Percentiles rank a stretch among this genome's conserved stretches.
phyloP scores from a whole-genome alignment of 2,113 vertebrate species.

The Acanthisitta chloris region DNA sequence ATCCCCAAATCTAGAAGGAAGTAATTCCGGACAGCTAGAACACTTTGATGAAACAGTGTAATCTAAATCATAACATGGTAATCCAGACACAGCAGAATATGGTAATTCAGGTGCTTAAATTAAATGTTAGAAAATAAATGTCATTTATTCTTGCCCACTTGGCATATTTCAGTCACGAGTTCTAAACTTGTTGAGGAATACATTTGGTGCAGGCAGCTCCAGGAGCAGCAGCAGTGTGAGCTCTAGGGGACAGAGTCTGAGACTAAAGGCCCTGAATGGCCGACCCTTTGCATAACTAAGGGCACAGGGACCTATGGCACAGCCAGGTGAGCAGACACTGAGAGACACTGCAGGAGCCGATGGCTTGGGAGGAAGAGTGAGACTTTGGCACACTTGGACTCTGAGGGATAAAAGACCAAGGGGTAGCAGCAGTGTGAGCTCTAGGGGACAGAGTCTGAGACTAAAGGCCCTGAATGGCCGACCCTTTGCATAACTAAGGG shows the following conservation, averaged over 20 bases:
- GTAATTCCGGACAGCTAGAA: neutral
- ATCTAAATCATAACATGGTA: neutral
- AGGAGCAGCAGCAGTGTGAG: neutral
- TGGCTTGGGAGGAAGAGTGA: rapidly evolving
- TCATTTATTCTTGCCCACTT: neutral
- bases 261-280: rapidly evolving
- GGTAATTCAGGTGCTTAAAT: neutral
- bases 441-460: rapidly evolving
- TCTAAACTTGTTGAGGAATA: neutral
- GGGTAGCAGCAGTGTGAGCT: neutral
- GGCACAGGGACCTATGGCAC: neutral
- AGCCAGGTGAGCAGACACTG: neutral
- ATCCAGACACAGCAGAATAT: neutral
- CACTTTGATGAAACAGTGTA: neutral
- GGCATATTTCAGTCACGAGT: neutral
- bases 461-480: rapidly evolving
- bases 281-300: neutral
- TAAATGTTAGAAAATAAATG: neutral
- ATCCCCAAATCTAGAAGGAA: neutral
- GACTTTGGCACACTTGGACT: rapidly evolving
- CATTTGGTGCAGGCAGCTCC: rapidly evolving
- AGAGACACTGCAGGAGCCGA: rapidly evolving
- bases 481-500: neutral
- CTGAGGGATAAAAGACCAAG: neutral
- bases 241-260: rapidly evolving